Conservation (phyloP, 2,888 invertebrate genomes). For the Agrochola circellaris region DNA sequence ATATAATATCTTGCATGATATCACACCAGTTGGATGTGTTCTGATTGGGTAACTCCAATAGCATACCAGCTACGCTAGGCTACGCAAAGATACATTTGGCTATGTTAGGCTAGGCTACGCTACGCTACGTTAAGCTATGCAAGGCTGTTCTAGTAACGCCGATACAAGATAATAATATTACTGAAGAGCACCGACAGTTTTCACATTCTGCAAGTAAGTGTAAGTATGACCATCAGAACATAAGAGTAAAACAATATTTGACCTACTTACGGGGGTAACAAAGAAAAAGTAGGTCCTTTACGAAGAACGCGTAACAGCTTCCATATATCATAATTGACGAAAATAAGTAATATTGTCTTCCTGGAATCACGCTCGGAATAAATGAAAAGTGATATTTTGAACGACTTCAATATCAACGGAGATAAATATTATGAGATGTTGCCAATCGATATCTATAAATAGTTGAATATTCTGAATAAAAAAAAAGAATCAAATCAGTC, state of each 20-base stretch:
- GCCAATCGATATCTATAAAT: not conserved
- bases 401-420: not conserved
- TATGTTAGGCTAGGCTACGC: not conserved
- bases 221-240: not conserved
- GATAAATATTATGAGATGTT: not conserved
- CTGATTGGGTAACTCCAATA: not conserved
- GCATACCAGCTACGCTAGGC: not conserved
- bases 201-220: not conserved
- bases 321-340: too few relatives aligned
- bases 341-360: not conserved
- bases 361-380: not conserved
- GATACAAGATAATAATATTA: too few relatives aligned
- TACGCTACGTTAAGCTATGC: not conserved
- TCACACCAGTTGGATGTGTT: too few relatives aligned
- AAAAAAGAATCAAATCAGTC: not conserved
- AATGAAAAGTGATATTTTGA: too few relatives aligned
- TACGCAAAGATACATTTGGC: not conserved
- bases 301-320: too few relatives aligned
- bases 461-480: not conserved
- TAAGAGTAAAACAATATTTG: constrained; percentile 8
- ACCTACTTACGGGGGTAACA: not conserved
- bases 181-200: not conserved
- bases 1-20: not conserved
- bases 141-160: not conserved
- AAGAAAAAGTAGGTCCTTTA: not conserved